Conservation (phyloP, 2,113 vertebrate genomes). For the Pangasianodon gigas region DNA sequence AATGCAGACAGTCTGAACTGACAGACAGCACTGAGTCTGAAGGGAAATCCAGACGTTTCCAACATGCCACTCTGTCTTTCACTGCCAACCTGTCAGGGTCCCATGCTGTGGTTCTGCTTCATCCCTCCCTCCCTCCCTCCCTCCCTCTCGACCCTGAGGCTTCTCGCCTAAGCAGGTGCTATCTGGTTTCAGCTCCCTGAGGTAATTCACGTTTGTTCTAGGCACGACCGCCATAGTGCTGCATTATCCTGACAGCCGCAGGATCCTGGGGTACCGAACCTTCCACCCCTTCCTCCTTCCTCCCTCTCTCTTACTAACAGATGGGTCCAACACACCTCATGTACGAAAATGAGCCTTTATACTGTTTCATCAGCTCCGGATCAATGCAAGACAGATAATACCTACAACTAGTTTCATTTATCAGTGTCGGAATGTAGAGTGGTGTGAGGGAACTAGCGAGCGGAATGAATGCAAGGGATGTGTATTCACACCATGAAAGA, state of each 20-base stretch:
- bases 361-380: slow-evolving; percentile 27
- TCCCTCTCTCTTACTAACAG: slow-evolving; percentile 12
- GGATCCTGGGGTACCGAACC: slow-evolving; percentile 58
- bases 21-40: neutral
- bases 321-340: neutral
- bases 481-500: neutral
- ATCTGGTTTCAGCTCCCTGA: slow-evolving; percentile 68
- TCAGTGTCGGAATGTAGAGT: slow-evolving; percentile 44
- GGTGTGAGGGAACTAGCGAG: neutral
- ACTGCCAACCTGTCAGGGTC: slow-evolving; percentile 51
- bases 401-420: slow-evolving; percentile 42
- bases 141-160: neutral
- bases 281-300: slow-evolving; percentile 16
- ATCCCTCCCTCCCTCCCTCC: slow-evolving; percentile 36
- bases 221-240: slow-evolving; percentile 60
- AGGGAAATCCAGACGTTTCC: neutral
- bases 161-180: slow-evolving; percentile 70
- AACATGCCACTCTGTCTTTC: neutral
- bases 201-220: slow-evolving; percentile 70
- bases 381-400: slow-evolving; percentile 46
- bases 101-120: slow-evolving; percentile 52
- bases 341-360: slow-evolving; percentile 33
- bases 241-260: slow-evolving; percentile 72
- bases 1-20: slow-evolving; percentile 5
- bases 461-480: neutral